Evolutionary conservation across 2,888 invertebrate genomes (phyloP).

Genomic region (Troides oblongomaculatus): DNA sequence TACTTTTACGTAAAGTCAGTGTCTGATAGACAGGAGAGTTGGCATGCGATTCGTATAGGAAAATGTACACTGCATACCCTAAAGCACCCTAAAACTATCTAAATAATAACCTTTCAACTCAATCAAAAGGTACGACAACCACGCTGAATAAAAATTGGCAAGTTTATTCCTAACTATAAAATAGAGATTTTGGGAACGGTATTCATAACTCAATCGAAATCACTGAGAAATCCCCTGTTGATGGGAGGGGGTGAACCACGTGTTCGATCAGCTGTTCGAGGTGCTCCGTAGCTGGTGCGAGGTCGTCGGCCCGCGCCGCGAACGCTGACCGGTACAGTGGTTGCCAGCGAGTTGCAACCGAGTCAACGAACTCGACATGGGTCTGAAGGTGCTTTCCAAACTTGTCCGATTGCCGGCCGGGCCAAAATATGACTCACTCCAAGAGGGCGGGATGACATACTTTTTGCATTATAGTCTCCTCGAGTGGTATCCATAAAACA

Average conservation of each 20-base stretch:
- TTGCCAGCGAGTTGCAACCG: conserved; percentile 43
- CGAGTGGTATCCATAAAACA: neutral
- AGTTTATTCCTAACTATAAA: too few species aligned
- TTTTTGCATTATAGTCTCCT: neutral
- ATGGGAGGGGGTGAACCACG: conserved; percentile 35
- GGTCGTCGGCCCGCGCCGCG: conserved; percentile 40
- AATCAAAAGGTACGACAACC: too few species aligned
- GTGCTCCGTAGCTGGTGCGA: conserved; percentile 24
- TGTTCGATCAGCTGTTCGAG: conserved; percentile 41
- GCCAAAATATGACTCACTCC: conserved; percentile 34
- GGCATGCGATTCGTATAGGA: too few species aligned
- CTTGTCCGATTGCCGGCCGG: conserved; percentile 31
- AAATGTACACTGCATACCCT: too few species aligned
- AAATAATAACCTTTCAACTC: too few species aligned
- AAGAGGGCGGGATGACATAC: conserved; percentile 27
- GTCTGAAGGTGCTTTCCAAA: conserved; percentile 24
- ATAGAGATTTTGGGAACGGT: too few species aligned
- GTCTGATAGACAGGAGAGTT: too few species aligned
- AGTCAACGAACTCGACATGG: conserved; percentile 46
- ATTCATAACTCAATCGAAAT: too few species aligned
- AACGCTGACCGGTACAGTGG: conserved; percentile 38
- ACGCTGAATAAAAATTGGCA: too few species aligned
- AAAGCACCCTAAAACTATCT: too few species aligned
- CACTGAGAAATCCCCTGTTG: neutral
- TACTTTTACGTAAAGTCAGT: neutral